Base-by-base conservation (phyloP, 2,888 invertebrate genomes). In the Baccha elongata region DNA sequence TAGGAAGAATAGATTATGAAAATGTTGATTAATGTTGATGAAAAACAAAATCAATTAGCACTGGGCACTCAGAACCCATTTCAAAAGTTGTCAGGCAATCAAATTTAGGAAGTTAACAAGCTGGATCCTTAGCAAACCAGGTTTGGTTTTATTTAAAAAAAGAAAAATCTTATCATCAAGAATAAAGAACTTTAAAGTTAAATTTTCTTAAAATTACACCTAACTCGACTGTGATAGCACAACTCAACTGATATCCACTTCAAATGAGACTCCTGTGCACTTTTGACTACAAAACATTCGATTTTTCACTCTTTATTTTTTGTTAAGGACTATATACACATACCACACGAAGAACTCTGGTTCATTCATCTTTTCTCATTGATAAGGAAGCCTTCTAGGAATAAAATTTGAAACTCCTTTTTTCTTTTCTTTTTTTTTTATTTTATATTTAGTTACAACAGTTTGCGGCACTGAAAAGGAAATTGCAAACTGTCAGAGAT, bases 401-500 rank as follows among this genome's bases (percentile, higher is more conserved):
- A 58, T 69, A 64, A 55, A 79, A 74, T 74, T 74, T 42, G 48
- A 68, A 72, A 8, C 32, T 68, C 40, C 69, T 55, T 67, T 69
- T 64, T 50, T 35, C 64, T 29, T 10, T 62, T 44, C 17, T 26
- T 19, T n/a, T n/a, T 29, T 19, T 52, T 64, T 35, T 40, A 32
- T 7, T 8, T 7, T 8, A 5, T 11, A 21, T 44, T 44, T 67
- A 19, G 26, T 53, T 62, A 44, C 50, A 15, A 19, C 7, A 46
- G n/a, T 23, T 37, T 58, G 13, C 13, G 23, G 76, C 67, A 67
- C 42, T 60, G 67, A 80, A 85, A 83, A 80, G 80, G 85, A 84
- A 85, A 85, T 84, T 85, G 80, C 81, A 78, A 85, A 71, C 84
- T 85, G 85, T 85, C 85, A 85, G 73, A 85, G 83, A 85, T 85